Evolutionary conservation across 2,113 vertebrate species (phyloP).

Genomic region (Agapornis roseicollis): DNA sequence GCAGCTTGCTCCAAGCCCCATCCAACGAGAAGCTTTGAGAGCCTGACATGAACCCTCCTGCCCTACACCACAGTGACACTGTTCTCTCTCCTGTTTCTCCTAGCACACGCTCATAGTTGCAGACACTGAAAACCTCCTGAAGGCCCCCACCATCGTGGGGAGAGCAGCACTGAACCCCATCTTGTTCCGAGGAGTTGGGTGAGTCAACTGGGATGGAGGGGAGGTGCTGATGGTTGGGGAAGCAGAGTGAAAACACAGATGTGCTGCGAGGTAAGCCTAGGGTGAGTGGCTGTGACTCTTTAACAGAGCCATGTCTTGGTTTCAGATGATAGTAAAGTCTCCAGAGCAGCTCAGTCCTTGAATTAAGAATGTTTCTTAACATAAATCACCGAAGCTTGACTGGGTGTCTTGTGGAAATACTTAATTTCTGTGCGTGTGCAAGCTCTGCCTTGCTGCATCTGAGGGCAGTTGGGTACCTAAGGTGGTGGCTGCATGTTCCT

Average conservation of each 20-base stretch:
- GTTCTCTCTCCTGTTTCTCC: neutral
- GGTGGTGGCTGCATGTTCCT: fast-evolving
- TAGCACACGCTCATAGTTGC: conserved; percentile 94
- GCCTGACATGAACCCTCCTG: fast-evolving
- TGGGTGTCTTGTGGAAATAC: fast-evolving
- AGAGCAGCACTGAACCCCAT: conserved; percentile 85
- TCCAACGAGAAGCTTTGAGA: neutral
- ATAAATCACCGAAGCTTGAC: neutral
- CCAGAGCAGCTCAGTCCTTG: neutral
- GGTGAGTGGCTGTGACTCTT: neutral
- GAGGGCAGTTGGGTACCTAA: neutral
- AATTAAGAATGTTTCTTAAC: neutral
- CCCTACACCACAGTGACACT: fast-evolving
- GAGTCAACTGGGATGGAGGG: conserved; percentile 31
- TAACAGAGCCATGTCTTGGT: neutral
- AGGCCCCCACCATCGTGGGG: conserved; percentile 94
- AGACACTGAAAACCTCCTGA: conserved; percentile 90
- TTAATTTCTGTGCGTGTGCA: neutral
- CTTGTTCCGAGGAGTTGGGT: conserved; percentile 96
- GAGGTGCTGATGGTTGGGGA: neutral
- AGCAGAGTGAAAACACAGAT: fast-evolving
- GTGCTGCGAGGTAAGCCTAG: fast-evolving
- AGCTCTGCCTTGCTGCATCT: neutral
- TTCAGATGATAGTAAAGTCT: neutral
- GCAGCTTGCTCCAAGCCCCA: neutral